These are phyloP conservation scores for Quadroppia sp. DNA, from an alignment of 2,888 invertebrate species.

Conservation along the genomic window DNA sequence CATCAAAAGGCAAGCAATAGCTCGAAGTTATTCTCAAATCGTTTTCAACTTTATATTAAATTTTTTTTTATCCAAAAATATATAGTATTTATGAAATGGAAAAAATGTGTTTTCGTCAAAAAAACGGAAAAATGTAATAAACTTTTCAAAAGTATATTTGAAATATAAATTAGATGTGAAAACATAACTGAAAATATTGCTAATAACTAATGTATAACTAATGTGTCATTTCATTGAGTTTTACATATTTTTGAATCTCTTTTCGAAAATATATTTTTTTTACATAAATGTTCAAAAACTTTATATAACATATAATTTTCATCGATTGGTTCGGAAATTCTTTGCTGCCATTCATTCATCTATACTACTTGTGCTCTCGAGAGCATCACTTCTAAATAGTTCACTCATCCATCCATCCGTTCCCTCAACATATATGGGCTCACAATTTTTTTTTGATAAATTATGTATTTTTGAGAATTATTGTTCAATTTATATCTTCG, in stretches of 20 bases:
- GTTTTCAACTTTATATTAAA: background rate
- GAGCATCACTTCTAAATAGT: slow-evolving; percentile 31
- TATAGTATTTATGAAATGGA: slow-evolving; percentile 9
- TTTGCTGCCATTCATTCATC: background rate
- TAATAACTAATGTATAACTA: background rate
- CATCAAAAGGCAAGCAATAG: background rate
- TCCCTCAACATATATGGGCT: slow-evolving; percentile 1
- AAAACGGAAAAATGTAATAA: background rate
- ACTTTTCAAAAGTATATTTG: background rate
- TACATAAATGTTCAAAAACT: background rate
- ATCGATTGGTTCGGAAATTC: background rate
- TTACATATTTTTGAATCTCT: background rate
- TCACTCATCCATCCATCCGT: slow-evolving; percentile 27
- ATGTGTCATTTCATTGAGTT: slow-evolving; percentile 14
- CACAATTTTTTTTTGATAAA: background rate
- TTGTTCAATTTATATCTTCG: slow-evolving; percentile 21
- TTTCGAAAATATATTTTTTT: background rate
- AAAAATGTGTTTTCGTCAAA: slow-evolving; percentile 4
- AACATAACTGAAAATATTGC: background rate
- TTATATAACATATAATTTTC: slow-evolving; percentile 3
- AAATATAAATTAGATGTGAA: slow-evolving; percentile 30
- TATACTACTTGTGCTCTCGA: background rate
- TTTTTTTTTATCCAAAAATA: background rate
- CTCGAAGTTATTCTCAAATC: slow-evolving; percentile 3
- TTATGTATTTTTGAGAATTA: slow-evolving; percentile 2